Conservation (phyloP, 1,140 invertebrate genomes). For the Neodiprion virginianus region DNA sequence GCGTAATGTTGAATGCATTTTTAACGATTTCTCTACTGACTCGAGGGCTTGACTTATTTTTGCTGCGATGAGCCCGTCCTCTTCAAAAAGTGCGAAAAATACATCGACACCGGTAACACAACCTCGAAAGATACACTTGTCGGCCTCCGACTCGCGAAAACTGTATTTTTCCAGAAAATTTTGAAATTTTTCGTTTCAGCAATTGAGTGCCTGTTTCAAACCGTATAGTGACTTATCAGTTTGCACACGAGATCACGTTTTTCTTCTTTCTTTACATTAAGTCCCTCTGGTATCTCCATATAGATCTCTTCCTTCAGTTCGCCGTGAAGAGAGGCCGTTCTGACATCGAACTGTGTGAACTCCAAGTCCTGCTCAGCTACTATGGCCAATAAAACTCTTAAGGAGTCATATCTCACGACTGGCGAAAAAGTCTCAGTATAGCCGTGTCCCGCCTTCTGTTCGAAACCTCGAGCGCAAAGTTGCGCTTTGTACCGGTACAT, state of each 20-base stretch:
- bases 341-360: slow-evolving; percentile 37
- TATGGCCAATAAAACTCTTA: slow-evolving; percentile 23
- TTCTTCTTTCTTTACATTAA: slow-evolving; percentile 17
- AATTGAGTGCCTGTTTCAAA: slow-evolving; percentile 45
- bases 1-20: neutral
- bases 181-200: slow-evolving; percentile 41
- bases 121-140: slow-evolving; percentile 29
- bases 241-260: slow-evolving; percentile 38
- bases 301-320: slow-evolving; percentile 27
- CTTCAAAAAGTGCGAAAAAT: neutral
- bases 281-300: slow-evolving; percentile 41
- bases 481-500: neutral
- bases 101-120: neutral
- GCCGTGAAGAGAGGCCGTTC: slow-evolving; percentile 31
- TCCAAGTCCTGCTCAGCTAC: slow-evolving; percentile 29
- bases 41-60: neutral
- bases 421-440: slow-evolving; percentile 30
- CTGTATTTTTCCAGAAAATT: slow-evolving; percentile 12
- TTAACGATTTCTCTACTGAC: neutral
- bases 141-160: slow-evolving; percentile 25
- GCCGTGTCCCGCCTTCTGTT: slow-evolving; percentile 31
- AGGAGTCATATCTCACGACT: slow-evolving; percentile 29
- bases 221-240: slow-evolving; percentile 47
- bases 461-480: slow-evolving; percentile 24
- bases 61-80: neutral